Conservation (phyloP, 2,797 vertebrate species). For the Sarcoramphus papa region DNA sequence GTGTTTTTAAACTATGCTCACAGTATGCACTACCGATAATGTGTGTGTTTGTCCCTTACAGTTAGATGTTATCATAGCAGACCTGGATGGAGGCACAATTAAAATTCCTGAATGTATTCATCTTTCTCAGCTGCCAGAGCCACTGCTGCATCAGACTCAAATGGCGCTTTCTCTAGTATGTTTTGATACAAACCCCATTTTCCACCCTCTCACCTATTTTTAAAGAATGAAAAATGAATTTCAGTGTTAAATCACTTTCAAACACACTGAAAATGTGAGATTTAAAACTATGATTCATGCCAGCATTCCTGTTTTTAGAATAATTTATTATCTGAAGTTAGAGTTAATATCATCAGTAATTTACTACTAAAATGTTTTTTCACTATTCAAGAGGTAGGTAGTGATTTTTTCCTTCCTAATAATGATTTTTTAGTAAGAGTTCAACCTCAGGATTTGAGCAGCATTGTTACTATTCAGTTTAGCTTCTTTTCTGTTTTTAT, state of each 20-base stretch:
- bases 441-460: background rate
- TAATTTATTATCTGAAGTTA: background rate
- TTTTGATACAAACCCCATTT: background rate
- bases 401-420: background rate
- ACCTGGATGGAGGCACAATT: constrained; percentile 97
- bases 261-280: background rate
- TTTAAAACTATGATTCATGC: background rate
- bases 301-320: background rate
- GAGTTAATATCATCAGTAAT: background rate
- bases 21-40: background rate
- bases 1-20: background rate
- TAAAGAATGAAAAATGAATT: background rate
- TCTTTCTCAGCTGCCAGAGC: constrained; percentile 93
- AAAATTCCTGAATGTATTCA: constrained; percentile 98
- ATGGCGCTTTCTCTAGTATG: constrained; percentile 87
- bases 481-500: background rate
- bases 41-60: constrained; percentile 65
- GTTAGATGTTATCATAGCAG: constrained; percentile 98
- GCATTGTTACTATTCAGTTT: background rate
- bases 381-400: background rate
- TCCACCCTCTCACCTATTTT: background rate
- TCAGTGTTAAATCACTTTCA: background rate
- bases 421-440: background rate
- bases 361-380: background rate
- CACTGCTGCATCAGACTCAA: constrained; percentile 89